Base-by-base conservation (phyloP, 2,797 vertebrate species). In the Pseudomugil tenellus region DNA sequence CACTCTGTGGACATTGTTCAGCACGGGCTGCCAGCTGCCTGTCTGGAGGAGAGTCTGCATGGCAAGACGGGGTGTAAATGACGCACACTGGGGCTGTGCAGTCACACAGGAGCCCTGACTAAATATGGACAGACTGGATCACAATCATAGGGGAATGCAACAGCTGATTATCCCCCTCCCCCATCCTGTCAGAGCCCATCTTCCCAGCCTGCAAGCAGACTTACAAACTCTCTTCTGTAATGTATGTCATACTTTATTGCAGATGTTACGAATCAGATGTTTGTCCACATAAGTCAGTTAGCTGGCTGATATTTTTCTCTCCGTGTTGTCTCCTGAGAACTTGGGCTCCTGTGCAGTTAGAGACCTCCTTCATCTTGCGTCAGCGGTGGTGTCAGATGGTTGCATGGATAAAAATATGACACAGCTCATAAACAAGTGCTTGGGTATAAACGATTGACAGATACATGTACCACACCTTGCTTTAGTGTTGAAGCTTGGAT, bases 61-160 rank as follows among this genome's bases (percentile, higher is more conserved):
- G 89, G 92, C 87, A 80, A 76, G 81, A 82, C 84, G 56, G 87
- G 92, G 94, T 94, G 95, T 93, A 95, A 95, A 91, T 95, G 95
- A 96, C 93, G 91, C 93, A 94, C 77, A 74, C 81, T 78, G 75
- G 81, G 89, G 82, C 87, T 79, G 66, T 75, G 86, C 84, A 71
- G 95, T 94, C 94, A 94, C 94, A 93, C 94, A 93, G 91, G 92
- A 92, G 89, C 91, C 90, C 94, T 96, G 95, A 91, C 97, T 97
- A 98, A 98, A 98, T 97, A 98, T 95, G 97, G 97, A 90, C 94
- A 96, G 88, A 71, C 91, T 94, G 91, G 94, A 96, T 94, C 95
- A 91, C 92, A 91, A 77, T 90, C 72, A 90, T 81, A 51, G 61
- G 84, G 91, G 95, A 97, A 96, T 92, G 91, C 84, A 94, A 96